phyloP scores from a whole-genome alignment of 2,113 vertebrate genomes.

The Asarcornis scutulata region DNA sequence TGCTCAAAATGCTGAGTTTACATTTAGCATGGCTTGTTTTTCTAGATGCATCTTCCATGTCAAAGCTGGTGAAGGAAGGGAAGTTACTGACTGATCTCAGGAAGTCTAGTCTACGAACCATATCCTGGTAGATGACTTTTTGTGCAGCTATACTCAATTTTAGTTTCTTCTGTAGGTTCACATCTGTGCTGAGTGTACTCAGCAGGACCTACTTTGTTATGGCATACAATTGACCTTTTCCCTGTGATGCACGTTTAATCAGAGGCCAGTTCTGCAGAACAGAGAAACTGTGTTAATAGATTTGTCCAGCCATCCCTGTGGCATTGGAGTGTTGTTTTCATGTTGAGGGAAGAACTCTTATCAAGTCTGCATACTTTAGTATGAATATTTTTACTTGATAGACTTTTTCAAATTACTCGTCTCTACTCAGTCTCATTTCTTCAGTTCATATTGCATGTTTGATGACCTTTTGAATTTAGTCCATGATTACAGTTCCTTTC shows the following conservation, averaged over 20 bases:
- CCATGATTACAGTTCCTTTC: neutral
- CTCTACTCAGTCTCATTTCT: neutral
- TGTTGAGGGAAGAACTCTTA: neutral
- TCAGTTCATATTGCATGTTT: neutral
- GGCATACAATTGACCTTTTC: neutral
- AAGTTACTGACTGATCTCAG: neutral
- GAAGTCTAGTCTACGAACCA: neutral
- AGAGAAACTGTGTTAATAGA: neutral
- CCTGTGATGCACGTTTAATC: fast-evolving
- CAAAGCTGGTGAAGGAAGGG: neutral
- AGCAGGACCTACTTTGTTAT: neutral
- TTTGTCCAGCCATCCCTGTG: neutral
- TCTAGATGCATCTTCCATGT: neutral
- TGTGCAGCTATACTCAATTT: neutral
- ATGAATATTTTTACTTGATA: neutral
- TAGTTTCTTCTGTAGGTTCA: fast-evolving
- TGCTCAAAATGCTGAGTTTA: neutral
- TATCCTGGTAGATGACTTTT: neutral
- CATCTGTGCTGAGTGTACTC: fast-evolving
- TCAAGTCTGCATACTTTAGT: neutral
- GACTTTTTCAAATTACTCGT: neutral
- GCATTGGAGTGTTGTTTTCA: neutral
- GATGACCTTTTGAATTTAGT: neutral
- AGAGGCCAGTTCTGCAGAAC: neutral
- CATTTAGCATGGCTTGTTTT: neutral